phyloP scores from a whole-genome alignment of 2,888 invertebrate genomes.

The Lepeophtheirus nordmannii region DNA sequence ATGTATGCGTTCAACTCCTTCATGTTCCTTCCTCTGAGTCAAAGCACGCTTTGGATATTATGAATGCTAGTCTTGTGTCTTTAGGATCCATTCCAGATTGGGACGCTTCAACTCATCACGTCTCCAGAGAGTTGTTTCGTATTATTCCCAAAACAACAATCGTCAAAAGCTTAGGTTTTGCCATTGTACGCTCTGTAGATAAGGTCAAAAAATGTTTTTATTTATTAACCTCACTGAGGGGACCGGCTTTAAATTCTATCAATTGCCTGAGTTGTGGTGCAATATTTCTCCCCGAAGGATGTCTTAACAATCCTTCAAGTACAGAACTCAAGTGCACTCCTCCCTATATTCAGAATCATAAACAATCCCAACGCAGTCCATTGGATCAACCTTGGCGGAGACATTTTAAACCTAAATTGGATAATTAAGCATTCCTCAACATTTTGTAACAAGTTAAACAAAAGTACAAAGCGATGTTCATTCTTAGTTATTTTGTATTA shows the following conservation, averaged over 20 bases:
- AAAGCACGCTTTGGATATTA: not conserved
- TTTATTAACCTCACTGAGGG: not conserved
- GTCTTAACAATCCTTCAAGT: not conserved
- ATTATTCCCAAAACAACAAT: not conserved
- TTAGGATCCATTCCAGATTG: not conserved
- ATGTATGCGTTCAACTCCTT: not conserved
- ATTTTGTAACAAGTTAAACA: too few species aligned
- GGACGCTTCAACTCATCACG: not conserved
- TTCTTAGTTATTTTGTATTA: too few species aligned
- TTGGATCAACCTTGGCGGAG: not conserved
- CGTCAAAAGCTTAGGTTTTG: not conserved
- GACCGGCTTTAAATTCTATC: not conserved
- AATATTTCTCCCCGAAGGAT: not conserved
- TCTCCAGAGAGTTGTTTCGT: not conserved
- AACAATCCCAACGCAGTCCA: not conserved
- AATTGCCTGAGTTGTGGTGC: not conserved
- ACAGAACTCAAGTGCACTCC: not conserved
- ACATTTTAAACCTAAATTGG: not conserved
- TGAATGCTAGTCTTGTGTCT: constrained; percentile 5
- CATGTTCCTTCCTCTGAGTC: constrained; percentile 7
- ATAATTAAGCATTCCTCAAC: too few species aligned
- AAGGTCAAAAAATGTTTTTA: not conserved
- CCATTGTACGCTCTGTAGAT: constrained; percentile 6
- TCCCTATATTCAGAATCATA: not conserved
- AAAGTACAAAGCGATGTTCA: too few species aligned